Conservation (phyloP, 2,797 vertebrate species). For the Poeciliopsis presidionis region DNA sequence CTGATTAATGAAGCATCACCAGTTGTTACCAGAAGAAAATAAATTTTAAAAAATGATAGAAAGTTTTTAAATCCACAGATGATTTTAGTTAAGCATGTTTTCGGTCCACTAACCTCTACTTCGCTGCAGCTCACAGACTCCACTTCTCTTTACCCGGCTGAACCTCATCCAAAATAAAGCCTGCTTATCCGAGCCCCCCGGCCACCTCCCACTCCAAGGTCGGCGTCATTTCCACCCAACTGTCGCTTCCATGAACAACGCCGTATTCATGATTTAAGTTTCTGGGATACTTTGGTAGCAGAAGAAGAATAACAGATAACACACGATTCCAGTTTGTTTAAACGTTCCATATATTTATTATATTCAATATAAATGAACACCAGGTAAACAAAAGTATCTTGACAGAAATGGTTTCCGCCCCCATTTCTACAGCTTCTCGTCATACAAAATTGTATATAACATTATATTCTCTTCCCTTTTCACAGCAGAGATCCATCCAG, state of each 20-base stretch:
- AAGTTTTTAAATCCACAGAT: background rate
- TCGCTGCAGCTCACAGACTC: constrained; percentile 25
- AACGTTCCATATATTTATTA: constrained; percentile 41
- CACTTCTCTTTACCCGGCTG: constrained; percentile 43
- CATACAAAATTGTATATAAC: constrained; percentile 1
- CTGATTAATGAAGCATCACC: background rate
- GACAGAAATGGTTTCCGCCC: background rate
- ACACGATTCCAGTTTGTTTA: constrained; percentile 10
- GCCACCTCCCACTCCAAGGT: constrained; percentile 12
- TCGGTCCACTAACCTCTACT: constrained; percentile 50
- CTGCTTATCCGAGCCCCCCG: constrained; percentile 47
- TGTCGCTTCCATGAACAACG: background rate
- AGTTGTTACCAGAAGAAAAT: background rate
- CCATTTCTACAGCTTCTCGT: background rate
- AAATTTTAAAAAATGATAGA: background rate
- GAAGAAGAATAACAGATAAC: background rate
- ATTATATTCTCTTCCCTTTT: constrained; percentile 3
- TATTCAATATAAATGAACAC: constrained; percentile 19
- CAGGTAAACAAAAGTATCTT: background rate
- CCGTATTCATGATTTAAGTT: background rate
- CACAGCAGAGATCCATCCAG: constrained; percentile 21
- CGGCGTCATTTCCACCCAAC: background rate
- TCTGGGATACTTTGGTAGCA: background rate
- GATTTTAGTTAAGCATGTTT: background rate
- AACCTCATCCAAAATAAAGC: constrained; percentile 74